These are phyloP conservation scores for Isaurus tuberculatus DNA, from an alignment of 92 coral and sea anemone genomes.

Conservation along the genomic window DNA sequence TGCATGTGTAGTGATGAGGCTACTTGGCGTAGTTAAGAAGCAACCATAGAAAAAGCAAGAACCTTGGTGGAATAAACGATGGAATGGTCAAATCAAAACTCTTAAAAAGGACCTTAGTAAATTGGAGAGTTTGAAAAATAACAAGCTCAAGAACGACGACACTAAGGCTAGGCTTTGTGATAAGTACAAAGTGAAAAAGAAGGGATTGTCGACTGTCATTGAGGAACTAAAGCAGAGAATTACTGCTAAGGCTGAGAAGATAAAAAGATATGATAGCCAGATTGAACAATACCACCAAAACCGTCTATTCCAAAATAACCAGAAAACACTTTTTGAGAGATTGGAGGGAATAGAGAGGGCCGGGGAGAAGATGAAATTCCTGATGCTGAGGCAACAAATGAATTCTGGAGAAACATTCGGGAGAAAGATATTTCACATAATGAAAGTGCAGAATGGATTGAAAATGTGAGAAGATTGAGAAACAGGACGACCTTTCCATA, in stretches of 20 bases:
- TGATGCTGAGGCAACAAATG: slow-evolving; percentile 45
- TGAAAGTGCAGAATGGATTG: slow-evolving; percentile 36
- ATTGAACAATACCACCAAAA: slow-evolving; percentile 47
- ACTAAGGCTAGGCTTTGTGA: neutral
- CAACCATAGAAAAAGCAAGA: slow-evolving; percentile 9
- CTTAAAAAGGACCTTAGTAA: slow-evolving; percentile 37
- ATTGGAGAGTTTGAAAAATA: slow-evolving; percentile 3
- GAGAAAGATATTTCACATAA: slow-evolving; percentile 29
- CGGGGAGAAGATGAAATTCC: slow-evolving; percentile 34
- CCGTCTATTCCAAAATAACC: slow-evolving; percentile 35
- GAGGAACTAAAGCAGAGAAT: slow-evolving; percentile 48
- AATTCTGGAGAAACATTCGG: slow-evolving; percentile 36
- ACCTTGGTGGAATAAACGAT: slow-evolving; percentile 32
- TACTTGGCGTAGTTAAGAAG: neutral
- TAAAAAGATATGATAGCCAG: slow-evolving; percentile 38
- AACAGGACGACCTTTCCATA: slow-evolving; percentile 8
- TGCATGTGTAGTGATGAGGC: too few species aligned
- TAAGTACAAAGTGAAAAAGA: slow-evolving; percentile 45
- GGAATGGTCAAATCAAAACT: slow-evolving; percentile 31
- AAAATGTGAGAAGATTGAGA: slow-evolving; percentile 8
- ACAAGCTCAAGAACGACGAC: neutral
- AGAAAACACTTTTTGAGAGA: slow-evolving; percentile 24
- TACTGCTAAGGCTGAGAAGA: slow-evolving; percentile 23
- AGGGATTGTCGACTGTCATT: slow-evolving; percentile 32
- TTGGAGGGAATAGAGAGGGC: slow-evolving; percentile 30